Base-by-base conservation (phyloP, 2,888 invertebrate species). In the Pheosia gnoma region DNA sequence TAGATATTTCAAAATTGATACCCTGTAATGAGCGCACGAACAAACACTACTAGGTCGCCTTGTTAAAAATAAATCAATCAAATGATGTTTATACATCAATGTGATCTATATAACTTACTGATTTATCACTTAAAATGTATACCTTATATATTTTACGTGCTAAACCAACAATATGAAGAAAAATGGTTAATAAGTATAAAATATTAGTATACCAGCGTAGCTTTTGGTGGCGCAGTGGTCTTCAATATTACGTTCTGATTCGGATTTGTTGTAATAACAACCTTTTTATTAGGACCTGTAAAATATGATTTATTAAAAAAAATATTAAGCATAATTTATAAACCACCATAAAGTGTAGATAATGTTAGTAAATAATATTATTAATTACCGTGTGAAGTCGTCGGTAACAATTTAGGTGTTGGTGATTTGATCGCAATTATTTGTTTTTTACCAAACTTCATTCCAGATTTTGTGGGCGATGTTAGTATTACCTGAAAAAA, bases 331-430 rank as follows among this genome's bases (percentile, higher is more conserved):
- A 3, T 8, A 36, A 25, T 5, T 36, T 3, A 3, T 9, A 9
- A 41, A 41, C 6, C 25, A 9, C 4, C 10, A 43, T 43, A 43
- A 8, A 9, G 5, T 47, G 2, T 11, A 47, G 10, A 11, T n/a
- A 47, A 5, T n/a, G n/a, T 47, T n/a, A 3, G 11, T 36, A 38
- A 51, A 5, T 25, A 41, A 43, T 41, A 11, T 8, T 10, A 43
- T 51, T n/a, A 11, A 13, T 61, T 77, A 76, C 85, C 83, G 77
- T 87, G 87, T 59, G 89, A 87, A 25, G 95, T 94, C 6, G 95
- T 95, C 10, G 96, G 96, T 66, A 96, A 88, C 71, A 97, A 95
- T 88, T 96, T 96, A 43, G 96, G 94, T 0, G 96, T 96, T 11
- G 96, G 95, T 9, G 89, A 79, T 86, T 96, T 96, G 8, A 95